Percentiles rank a stretch among this genome's conserved stretches.
These are phyloP conservation scores for Oreochromis spilurus DNA, from an alignment of 2,113 vertebrate species.

Conservation along the genomic window DNA sequence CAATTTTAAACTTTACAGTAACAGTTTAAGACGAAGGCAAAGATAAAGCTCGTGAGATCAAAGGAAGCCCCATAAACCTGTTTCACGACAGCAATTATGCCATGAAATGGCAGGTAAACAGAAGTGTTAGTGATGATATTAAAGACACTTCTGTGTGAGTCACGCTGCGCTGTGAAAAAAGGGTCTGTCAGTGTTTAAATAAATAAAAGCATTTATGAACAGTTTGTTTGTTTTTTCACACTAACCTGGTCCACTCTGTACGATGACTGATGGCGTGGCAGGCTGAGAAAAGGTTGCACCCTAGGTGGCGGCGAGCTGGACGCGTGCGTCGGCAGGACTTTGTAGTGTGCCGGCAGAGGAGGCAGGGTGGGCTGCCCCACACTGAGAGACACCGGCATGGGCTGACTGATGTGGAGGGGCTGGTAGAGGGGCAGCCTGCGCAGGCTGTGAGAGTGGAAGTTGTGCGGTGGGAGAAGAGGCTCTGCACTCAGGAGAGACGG, in stretches of 20 bases:
- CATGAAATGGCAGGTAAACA: background rate
- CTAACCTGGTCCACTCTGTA: constrained; percentile 65
- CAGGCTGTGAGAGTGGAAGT: constrained; percentile 70
- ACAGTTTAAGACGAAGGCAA: background rate
- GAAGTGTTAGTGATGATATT: background rate
- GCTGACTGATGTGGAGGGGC: constrained; percentile 71
- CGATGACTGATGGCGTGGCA: constrained; percentile 56
- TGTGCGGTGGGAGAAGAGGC: constrained; percentile 64
- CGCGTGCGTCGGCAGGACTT: constrained; percentile 37
- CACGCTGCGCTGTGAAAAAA: background rate
- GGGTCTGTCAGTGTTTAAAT: background rate
- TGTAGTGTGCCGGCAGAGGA: constrained; percentile 36
- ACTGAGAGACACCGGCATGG: constrained; percentile 61
- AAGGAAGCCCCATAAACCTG: background rate
- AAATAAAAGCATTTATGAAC: background rate
- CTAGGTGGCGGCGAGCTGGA: constrained; percentile 30
- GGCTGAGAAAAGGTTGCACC: constrained; percentile 58
- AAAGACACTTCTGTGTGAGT: background rate
- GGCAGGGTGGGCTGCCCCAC: constrained; percentile 57
- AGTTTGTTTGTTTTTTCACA: background rate
- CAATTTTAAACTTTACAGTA: background rate
- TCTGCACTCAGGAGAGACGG: constrained; percentile 57
- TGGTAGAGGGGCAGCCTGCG: constrained; percentile 68
- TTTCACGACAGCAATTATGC: background rate
- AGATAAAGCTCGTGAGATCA: background rate